phyloP scores from a whole-genome alignment of 1,140 invertebrate species.

The Hycleus cichorii region DNA sequence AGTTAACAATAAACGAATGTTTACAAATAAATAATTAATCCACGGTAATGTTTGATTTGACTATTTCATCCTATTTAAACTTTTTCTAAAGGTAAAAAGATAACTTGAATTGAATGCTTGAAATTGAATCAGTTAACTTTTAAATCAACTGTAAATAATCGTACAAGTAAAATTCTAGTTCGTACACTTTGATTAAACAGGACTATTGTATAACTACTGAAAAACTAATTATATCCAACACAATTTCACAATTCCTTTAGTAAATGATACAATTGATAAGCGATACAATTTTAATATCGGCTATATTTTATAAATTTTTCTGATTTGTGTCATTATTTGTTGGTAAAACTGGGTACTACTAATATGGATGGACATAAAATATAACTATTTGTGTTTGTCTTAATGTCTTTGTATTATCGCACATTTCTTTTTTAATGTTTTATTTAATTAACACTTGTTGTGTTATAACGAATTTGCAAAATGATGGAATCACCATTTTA shows the following conservation, averaged over 20 bases:
- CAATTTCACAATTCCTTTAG: neutral
- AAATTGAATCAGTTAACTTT: constrained; percentile 13
- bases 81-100: too few relatives aligned
- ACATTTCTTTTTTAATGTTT: too few relatives aligned
- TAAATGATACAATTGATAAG: constrained; percentile 9
- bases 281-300: neutral
- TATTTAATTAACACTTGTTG: too few relatives aligned
- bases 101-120: constrained; percentile 1
- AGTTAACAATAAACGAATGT: constrained; percentile 1
- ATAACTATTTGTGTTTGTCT: too few relatives aligned
- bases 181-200: constrained; percentile 12
- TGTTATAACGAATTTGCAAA: constrained; percentile 2
- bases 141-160: constrained; percentile 14
- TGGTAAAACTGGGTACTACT: too few relatives aligned
- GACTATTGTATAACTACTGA: constrained; percentile 1
- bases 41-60: neutral
- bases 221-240: constrained; percentile 8
- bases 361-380: too few relatives aligned
- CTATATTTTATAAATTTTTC: neutral
- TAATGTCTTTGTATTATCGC: too few relatives aligned
- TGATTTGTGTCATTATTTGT: neutral
- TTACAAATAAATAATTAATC: neutral
- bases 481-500: constrained; percentile 7
- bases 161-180: constrained; percentile 11
- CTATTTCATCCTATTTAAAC: too few relatives aligned